Percentiles rank a stretch among this genome's conserved stretches.
phyloP scores from a whole-genome alignment of 2,888 invertebrate species.

The Leucophenga maculata region DNA sequence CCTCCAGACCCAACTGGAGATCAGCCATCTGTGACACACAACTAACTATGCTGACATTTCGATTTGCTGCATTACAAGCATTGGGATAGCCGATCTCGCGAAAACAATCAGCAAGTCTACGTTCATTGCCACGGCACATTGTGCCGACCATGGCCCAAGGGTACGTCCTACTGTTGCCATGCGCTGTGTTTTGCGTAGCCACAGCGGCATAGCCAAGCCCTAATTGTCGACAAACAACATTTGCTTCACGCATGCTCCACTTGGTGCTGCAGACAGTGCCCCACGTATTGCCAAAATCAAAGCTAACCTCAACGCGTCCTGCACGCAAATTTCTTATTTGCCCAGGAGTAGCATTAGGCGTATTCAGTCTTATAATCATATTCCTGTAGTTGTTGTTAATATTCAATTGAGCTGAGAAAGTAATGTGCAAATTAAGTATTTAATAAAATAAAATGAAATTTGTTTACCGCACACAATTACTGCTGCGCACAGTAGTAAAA shows the following conservation, averaged over 20 bases:
- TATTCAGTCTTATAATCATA: conserved; percentile 57
- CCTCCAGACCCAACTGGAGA: conserved; percentile 54
- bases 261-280: conserved; percentile 60
- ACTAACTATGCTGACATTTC: conserved; percentile 58
- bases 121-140: conserved; percentile 60
- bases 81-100: conserved; percentile 56
- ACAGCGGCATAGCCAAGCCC: conserved; percentile 59
- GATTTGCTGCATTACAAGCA: conserved; percentile 49
- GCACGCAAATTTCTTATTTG: conserved; percentile 39
- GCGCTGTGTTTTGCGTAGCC: conserved; percentile 45
- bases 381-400: conserved; percentile 49
- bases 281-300: conserved; percentile 57
- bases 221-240: conserved; percentile 63
- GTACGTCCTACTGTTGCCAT: conserved; percentile 37
- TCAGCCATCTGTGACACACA: conserved; percentile 58
- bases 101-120: conserved; percentile 51
- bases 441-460: no score
- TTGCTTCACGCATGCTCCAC: conserved; percentile 64
- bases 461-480: no score
- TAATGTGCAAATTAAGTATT: no score
- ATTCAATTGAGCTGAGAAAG: conserved; percentile 29
- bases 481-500: no score
- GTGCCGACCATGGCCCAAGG: conserved; percentile 64
- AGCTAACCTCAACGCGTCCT: conserved; percentile 66
- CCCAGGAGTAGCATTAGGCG: conserved; percentile 8